Percentiles rank a stretch among this genome's conserved stretches.
Conservation (phyloP, 2,797 vertebrate genomes). For the Macroramphosus scolopax region DNA sequence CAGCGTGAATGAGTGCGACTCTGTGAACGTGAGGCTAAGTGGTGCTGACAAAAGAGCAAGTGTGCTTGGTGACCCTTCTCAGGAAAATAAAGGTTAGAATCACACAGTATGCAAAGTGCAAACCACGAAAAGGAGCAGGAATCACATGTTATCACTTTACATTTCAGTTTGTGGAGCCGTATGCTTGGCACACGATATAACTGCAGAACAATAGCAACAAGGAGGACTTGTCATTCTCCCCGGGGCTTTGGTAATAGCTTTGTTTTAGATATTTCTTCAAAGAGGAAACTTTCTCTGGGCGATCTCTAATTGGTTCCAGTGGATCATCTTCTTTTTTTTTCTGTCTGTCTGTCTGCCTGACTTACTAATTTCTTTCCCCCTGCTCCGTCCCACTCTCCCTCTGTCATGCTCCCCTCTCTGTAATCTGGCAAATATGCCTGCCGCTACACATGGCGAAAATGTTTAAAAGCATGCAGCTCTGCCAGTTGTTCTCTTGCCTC, state of each 20-base stretch:
- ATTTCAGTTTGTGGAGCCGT: slow-evolving; percentile 43
- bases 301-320: slow-evolving; percentile 77
- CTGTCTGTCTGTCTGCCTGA: slow-evolving; percentile 38
- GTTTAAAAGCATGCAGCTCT: slow-evolving; percentile 26
- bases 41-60: slow-evolving; percentile 48
- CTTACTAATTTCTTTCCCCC: slow-evolving; percentile 30
- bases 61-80: slow-evolving; percentile 48
- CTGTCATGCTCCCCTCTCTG: slow-evolving; percentile 40
- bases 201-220: slow-evolving; percentile 35
- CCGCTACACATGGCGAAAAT: slow-evolving; percentile 39
- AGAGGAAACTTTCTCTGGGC: slow-evolving; percentile 62
- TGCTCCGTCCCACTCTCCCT: slow-evolving; percentile 14
- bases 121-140: slow-evolving; percentile 17
- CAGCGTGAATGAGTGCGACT: slow-evolving; percentile 19
- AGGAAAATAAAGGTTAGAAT: slow-evolving; percentile 52
- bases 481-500: slow-evolving; percentile 43
- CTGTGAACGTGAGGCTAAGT: slow-evolving; percentile 38
- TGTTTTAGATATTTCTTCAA: slow-evolving; percentile 60
- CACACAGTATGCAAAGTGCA: slow-evolving; percentile 30
- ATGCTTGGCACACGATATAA: slow-evolving; percentile 46
- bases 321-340: slow-evolving; percentile 45
- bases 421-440: slow-evolving; percentile 36
- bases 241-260: slow-evolving; percentile 50
- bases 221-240: slow-evolving; percentile 45
- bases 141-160: slow-evolving; percentile 25